Conservation (phyloP, 2,797 vertebrate species). For the Corythornis leucogaster region DNA sequence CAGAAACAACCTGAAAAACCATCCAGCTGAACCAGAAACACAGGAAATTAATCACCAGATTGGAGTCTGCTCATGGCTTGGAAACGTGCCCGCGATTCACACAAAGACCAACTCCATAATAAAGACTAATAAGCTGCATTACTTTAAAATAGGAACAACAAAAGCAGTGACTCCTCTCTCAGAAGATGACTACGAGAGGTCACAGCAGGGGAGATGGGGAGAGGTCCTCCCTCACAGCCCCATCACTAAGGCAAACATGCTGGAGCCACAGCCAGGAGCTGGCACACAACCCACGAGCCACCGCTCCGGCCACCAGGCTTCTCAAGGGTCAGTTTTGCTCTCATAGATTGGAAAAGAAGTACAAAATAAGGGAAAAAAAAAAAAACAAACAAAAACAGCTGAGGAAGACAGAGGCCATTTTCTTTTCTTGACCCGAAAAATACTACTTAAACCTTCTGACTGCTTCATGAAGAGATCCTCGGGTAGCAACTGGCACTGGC, state of each 20-base stretch:
- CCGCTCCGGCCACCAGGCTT: neutral
- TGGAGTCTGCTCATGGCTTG: neutral
- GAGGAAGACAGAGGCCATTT: neutral
- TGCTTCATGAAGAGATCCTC: neutral
- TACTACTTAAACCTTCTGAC: neutral
- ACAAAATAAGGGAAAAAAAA: too few species aligned
- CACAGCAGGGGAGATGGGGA: neutral
- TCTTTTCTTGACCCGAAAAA: neutral
- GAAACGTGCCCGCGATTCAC: neutral
- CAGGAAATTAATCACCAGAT: neutral
- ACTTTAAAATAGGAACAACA: neutral
- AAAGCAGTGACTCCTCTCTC: neutral
- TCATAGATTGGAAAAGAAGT: accelerated
- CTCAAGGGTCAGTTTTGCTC: neutral
- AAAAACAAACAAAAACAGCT: too few species aligned
- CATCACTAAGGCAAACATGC: neutral
- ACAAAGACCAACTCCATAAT: neutral
- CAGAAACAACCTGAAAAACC: neutral
- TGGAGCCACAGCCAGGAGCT: neutral
- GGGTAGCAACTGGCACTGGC: accelerated
- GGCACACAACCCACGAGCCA: neutral
- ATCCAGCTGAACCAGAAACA: neutral
- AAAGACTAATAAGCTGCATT: neutral
- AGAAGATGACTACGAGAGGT: neutral
- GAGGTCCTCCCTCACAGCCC: neutral